Evolutionary conservation across 2,797 vertebrate species (phyloP).

Genomic region (Geotrypetes seraphini): DNA sequence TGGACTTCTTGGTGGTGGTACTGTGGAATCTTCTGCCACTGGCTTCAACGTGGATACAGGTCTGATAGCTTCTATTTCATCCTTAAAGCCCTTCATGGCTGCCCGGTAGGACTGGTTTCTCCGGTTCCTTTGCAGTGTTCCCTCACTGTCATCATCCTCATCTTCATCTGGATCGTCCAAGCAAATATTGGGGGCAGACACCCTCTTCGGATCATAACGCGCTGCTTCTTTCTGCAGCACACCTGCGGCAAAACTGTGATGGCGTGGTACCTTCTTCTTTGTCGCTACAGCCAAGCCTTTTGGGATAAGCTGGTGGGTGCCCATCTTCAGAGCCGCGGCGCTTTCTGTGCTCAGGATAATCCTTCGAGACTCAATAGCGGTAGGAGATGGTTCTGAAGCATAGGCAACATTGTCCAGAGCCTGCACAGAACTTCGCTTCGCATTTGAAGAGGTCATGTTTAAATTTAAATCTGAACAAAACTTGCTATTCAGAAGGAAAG

Average conservation of each 20-base stretch:
- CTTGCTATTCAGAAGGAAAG: constrained; percentile 43
- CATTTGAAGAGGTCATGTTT: not conserved
- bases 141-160: constrained; percentile 22
- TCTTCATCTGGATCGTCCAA: constrained; percentile 70
- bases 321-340: constrained; percentile 56
- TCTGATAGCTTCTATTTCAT: rapidly evolving
- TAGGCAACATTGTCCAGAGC: rapidly evolving
- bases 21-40: constrained; percentile 34
- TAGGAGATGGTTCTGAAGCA: not conserved
- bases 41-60: constrained; percentile 35
- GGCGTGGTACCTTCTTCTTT: constrained; percentile 60
- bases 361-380: not conserved
- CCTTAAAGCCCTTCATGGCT: constrained; percentile 61
- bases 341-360: constrained; percentile 79
- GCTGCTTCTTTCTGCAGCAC: constrained; percentile 20
- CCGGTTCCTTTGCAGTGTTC: constrained; percentile 63
- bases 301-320: constrained; percentile 82
- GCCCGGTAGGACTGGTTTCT: constrained; percentile 83
- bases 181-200: constrained; percentile 32
- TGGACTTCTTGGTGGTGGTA: constrained; percentile 16
- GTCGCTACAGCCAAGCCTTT: constrained; percentile 56
- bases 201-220: constrained; percentile 20
- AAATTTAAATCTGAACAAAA: constrained; percentile 50
- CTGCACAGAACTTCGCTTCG: not conserved
- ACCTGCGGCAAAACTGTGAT: constrained; percentile 67